Base-by-base conservation (phyloP, 2,113 vertebrate species). In the Stomatorhinus ivindoensis region DNA sequence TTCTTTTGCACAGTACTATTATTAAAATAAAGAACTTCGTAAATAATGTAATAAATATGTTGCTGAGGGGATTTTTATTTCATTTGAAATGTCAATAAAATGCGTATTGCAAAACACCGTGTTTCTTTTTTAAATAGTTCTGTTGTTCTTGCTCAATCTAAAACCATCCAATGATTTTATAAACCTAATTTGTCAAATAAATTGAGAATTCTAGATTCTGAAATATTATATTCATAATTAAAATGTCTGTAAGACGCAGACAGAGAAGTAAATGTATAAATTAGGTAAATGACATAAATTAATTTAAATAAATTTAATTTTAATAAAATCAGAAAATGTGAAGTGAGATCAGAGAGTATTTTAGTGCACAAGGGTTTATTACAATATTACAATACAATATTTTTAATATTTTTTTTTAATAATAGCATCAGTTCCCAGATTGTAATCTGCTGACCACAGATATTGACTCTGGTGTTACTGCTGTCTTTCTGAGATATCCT, bases 41-140 rank as follows among this genome's bases (percentile, higher is more conserved):
- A 69, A 69, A 69, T 69, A 69, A 69, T 69, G 61, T 69, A 69
- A 89, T 51, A 53, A 24, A 85, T n/a, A 44, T 46, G 19, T 65
- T 80, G 44, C 88, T 39, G 47, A 82, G 73, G 24, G 47, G 47
- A 19, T 89, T 89, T 85, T 85, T 9, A 39, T 89, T 51, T 61
- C 46, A 58, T 89, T 85, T 47, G 21, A 83, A 53, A 58, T 44
- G 24, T 42, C 76, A 89, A 31, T 89, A 35, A 86, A 27, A 82
- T 69, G 73, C 19, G 21, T 21, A 13, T 58, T 46, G 44, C 50
- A 87, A 44, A 47, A 31, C 15, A 87, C 15, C 3, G 6, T 55
- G 53, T 55, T 55, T 55, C 17, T 53, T 8, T 55, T 53, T 53
- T 31, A 8, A 21, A 35, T 55, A 53, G 21, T 42, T 19, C 27